Evolutionary conservation across 2,888 invertebrate genomes (phyloP).

Genomic region (Halictus ligatus): DNA sequence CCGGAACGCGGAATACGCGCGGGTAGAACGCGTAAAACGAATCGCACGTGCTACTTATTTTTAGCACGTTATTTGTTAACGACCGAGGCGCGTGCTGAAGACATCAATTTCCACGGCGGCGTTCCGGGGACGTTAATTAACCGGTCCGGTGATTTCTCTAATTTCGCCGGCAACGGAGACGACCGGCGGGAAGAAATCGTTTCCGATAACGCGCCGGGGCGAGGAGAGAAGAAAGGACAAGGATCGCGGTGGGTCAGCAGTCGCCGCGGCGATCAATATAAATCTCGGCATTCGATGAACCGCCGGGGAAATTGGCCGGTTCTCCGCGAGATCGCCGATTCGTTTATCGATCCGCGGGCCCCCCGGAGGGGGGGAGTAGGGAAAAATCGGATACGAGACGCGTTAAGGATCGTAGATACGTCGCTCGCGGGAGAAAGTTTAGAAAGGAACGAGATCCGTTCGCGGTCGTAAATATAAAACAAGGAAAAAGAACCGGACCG

Average conservation of each 20-base stretch:
- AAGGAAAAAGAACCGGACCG: conserved; percentile 43
- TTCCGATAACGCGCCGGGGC: not conserved
- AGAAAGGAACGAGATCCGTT: conserved; percentile 66
- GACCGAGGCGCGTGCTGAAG: not conserved
- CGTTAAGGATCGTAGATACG: conserved; percentile 58
- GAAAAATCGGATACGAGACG: conserved; percentile 45
- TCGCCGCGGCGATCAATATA: not conserved
- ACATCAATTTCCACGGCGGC: conserved; percentile 2
- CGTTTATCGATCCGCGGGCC: conserved; percentile 45
- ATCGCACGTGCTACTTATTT: too few species aligned
- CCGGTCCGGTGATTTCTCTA: not conserved
- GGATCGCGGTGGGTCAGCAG: not conserved
- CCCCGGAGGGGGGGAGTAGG: not conserved
- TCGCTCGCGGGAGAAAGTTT: conserved; percentile 67
- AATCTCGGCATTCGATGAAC: conserved; percentile 10
- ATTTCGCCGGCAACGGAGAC: conserved; percentile 4
- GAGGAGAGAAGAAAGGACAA: not conserved
- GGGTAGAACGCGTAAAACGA: not conserved
- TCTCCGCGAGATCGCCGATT: conserved; percentile 13
- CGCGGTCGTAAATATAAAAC: conserved; percentile 65
- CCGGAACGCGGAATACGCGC: not conserved
- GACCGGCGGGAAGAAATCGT: conserved; percentile 5
- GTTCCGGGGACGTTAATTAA: not conserved
- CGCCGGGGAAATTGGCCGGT: not conserved
- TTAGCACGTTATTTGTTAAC: not conserved